Evolutionary conservation across 35 echinoderm and acorn worm genomes (phyloP).

Genomic region (Lytechinus variegatus): DNA sequence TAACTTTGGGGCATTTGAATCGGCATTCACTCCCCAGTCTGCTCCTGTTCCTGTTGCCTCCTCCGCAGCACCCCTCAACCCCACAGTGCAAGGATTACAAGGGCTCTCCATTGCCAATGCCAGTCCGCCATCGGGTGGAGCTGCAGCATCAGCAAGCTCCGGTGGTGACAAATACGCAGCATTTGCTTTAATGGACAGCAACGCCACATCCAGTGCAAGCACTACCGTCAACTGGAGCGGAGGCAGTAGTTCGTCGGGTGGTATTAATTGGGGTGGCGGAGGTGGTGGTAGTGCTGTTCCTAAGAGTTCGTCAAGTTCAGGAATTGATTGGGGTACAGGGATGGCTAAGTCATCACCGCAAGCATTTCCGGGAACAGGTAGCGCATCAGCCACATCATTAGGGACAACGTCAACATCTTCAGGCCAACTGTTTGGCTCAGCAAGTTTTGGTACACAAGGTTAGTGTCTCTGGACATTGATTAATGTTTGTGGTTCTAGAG

Average conservation of each 20-base stretch:
- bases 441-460: slow-evolving; percentile 26
- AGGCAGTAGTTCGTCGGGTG: neutral
- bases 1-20: slow-evolving; percentile 41
- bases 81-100: slow-evolving; percentile 30
- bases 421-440: neutral
- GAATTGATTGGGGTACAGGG: slow-evolving; percentile 18
- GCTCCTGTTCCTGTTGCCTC: slow-evolving; percentile 28
- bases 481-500: neutral
- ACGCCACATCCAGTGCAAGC: neutral
- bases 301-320: slow-evolving; percentile 27
- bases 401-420: neutral
- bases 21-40: slow-evolving; percentile 1
- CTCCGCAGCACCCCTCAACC: slow-evolving; percentile 31
- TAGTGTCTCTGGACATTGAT: neutral
- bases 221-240: slow-evolving; percentile 22
- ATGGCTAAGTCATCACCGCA: slow-evolving; percentile 37
- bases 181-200: slow-evolving; percentile 24
- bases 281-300: neutral
- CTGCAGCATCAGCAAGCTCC: neutral
- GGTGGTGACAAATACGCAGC: slow-evolving; percentile 40
- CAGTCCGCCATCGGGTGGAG: neutral
- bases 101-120: slow-evolving; percentile 24
- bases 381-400: slow-evolving; percentile 15
- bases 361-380: neutral
- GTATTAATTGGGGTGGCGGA: slow-evolving; percentile 28